Evolutionary conservation across 2,113 vertebrate genomes (phyloP).

Genomic region (Catagonus wagneri): DNA sequence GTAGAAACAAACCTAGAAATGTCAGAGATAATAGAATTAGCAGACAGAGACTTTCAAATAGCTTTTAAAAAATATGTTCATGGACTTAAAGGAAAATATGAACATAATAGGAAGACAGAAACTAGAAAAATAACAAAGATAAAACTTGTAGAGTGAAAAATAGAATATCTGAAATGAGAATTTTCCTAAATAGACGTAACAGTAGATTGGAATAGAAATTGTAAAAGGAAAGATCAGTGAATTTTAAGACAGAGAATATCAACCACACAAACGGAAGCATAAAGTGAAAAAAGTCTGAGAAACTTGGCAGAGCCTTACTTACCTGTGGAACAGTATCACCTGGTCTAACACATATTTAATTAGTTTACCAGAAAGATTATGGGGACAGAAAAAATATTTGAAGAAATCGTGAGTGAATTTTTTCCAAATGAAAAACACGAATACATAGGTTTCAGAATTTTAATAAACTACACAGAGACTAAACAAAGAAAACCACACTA

Average conservation of each 20-base stretch:
- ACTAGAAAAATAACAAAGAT: no score
- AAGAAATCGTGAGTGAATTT: not conserved
- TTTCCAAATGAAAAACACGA: not conserved
- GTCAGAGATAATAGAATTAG: not conserved
- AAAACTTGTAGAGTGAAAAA: not conserved
- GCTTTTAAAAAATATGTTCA: not conserved
- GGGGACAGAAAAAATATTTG: not conserved
- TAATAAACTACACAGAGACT: not conserved
- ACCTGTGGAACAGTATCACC: not conserved
- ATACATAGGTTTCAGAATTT: not conserved
- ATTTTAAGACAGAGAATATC: not conserved
- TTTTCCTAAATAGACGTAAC: not conserved
- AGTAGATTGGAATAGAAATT: not conserved
- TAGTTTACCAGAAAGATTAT: not conserved
- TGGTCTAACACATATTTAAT: not conserved
- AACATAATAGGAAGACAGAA: no score
- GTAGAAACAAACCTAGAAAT: not conserved
- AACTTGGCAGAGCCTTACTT: not conserved
- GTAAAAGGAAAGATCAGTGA: not conserved
- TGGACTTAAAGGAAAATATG: no score
- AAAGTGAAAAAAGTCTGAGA: not conserved
- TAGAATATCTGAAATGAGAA: not conserved
- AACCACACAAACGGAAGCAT: not conserved
- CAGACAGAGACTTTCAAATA: not conserved
- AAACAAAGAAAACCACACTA: not conserved